Conservation (phyloP, 1,140 invertebrate species). For the Helicorthomorpha holstii region DNA sequence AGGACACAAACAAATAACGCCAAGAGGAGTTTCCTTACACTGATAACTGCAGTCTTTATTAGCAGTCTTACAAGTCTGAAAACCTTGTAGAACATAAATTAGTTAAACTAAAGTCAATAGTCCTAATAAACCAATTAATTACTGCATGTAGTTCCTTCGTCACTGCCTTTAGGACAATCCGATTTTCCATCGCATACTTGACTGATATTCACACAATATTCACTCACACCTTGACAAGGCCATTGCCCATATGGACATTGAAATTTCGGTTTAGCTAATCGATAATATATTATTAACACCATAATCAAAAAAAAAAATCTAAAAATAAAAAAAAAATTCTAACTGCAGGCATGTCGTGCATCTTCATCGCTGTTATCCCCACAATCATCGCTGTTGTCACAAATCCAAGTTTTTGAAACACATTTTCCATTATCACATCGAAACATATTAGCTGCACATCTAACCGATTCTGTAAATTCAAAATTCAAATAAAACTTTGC, state of each 20-base stretch:
- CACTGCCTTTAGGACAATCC: constrained; percentile 78
- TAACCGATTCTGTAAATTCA: constrained; percentile 8
- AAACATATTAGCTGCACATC: constrained; percentile 30
- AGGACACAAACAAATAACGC: constrained; percentile 76
- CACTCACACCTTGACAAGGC: constrained; percentile 61
- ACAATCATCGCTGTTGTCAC: constrained; percentile 90
- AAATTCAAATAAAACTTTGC: not conserved
- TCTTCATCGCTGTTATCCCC: constrained; percentile 88
- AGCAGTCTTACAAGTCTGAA: constrained; percentile 19
- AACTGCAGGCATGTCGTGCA: constrained; percentile 26
- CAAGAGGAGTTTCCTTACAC: constrained; percentile 79
- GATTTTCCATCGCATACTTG: constrained; percentile 63
- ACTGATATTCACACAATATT: constrained; percentile 54
- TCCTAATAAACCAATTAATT: constrained; percentile 27
- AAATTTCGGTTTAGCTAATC: constrained; percentile 5
- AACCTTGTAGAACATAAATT: constrained; percentile 1
- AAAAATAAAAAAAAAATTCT: constrained; percentile 8
- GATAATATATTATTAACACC: constrained; percentile 16
- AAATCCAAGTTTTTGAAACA: constrained; percentile 83
- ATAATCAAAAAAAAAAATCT: not conserved
- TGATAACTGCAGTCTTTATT: constrained; percentile 58
- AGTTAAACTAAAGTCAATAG: not conserved
- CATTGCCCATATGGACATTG: constrained; percentile 54
- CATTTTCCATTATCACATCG: constrained; percentile 61
- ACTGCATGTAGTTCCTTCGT: constrained; percentile 72